Base-by-base conservation (phyloP, 2,113 vertebrate genomes). In the Gorsachius goisagi region DNA sequence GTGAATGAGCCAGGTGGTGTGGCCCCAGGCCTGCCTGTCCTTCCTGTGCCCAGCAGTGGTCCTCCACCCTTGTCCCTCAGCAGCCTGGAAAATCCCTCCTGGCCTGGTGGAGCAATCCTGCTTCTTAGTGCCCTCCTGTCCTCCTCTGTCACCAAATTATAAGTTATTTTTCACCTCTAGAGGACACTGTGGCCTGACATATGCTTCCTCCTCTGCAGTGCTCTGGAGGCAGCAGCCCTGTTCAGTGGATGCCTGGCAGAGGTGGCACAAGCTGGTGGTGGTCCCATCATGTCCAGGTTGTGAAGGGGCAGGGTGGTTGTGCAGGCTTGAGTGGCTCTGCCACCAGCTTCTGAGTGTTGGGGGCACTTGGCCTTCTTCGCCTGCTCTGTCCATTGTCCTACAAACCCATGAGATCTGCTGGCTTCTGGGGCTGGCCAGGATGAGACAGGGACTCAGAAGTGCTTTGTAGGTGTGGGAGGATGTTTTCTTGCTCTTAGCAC, bases 161-260 rank as follows among this genome's bases (percentile, higher is more conserved):
- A 52, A 78, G 21, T 26, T 55, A 60, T 72, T 88, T 92, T 96
- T 95, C 4, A 55, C 96, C 96, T 96, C 95, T 96, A 97, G 96
- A 89, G 95, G 96, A 97, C 95, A 96, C 94, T 97, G 93, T 96
- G 89, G 88, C 77, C 87, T 91, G 91, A 55, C 39, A 16, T 76
- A 89, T 89, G 33, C 74, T 91, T 5, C 1, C 11, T 95, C 11
- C 39, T 58, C 32, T 0, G 3, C 9, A 1, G 19, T 39, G 23
- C 52, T 85, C 27, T 0, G 5, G 76, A 87, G 52, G 11, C 27
- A 81, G 60, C 32, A 69, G 47, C 24, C 12, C 17, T 32, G 32
- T 16, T 55, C 33, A 1, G 59, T 56, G 37, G 33, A 50, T 81
- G 33, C 27, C 44, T 72, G 53, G 33, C 64, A 76, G 66, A 64